A percentile compares a stretch with the other conserved stretches of the same genome.
Evolutionary conservation across 1,140 invertebrate species (phyloP).

Genomic region (Cherax quadricarinatus): DNA sequence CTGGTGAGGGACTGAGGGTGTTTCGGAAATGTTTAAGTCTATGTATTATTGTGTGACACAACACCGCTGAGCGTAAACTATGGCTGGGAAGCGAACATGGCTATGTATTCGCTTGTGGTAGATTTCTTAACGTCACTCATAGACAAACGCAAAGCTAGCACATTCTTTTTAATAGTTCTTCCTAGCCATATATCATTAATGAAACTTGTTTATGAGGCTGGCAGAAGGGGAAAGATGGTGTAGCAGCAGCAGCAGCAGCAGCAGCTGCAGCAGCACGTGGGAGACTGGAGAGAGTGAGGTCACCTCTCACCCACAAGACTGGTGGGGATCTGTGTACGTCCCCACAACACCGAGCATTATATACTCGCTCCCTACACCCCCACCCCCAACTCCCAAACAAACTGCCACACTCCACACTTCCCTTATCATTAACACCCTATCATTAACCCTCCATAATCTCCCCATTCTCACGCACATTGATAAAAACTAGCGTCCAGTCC

Average conservation of each 20-base stretch:
- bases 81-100: background rate
- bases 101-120: background rate
- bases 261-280: background rate
- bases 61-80: background rate
- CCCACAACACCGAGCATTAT: background rate
- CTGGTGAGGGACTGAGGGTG: background rate
- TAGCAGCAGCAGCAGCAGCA: background rate
- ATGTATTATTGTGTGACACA: background rate
- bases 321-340: background rate
- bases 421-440: background rate
- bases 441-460: slow-evolving; percentile 12
- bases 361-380: background rate
- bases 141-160: background rate
- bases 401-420: background rate
- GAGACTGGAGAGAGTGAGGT: no score
- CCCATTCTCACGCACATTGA: background rate
- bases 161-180: background rate
- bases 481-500: no score
- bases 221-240: background rate
- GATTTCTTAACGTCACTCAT: background rate
- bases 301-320: background rate
- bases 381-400: background rate
- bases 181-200: background rate
- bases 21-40: background rate
- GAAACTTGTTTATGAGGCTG: background rate